phyloP scores from a whole-genome alignment of 2,113 vertebrate species.

The Abramis brama region DNA sequence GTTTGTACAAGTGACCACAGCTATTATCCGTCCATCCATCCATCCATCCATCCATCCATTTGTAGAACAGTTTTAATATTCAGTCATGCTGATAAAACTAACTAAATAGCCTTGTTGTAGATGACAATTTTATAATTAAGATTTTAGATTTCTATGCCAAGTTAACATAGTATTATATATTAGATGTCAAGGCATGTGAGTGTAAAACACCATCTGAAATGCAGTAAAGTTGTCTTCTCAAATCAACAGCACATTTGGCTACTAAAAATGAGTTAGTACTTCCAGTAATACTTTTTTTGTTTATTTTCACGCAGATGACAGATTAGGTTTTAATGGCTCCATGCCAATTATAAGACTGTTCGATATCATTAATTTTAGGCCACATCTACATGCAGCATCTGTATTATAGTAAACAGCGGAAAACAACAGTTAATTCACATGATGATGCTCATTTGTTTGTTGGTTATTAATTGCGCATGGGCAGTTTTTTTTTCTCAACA shows the following conservation, averaged over 20 bases:
- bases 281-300: not conserved
- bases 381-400: constrained; percentile 28
- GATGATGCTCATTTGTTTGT: constrained; percentile 50
- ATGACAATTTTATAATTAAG: not conserved
- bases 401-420: constrained; percentile 29
- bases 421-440: constrained; percentile 54
- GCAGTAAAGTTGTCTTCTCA: constrained; percentile 13
- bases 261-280: constrained; percentile 25
- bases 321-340: constrained; percentile 31
- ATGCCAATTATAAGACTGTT: constrained; percentile 14
- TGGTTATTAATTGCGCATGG: constrained; percentile 73
- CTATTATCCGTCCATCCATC: too few relatives aligned
- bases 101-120: not conserved
- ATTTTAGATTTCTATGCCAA: not conserved
- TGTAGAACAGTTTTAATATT: not conserved
- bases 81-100: not conserved
- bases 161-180: not conserved
- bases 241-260: not conserved
- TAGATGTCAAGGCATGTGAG: not conserved
- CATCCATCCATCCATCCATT: too few relatives aligned
- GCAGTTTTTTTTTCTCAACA: constrained; percentile 65
- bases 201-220: constrained; percentile 2
- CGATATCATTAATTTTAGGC: constrained; percentile 2
- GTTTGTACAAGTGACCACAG: not conserved
- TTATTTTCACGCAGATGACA: constrained; percentile 21